Evolutionary conservation across 92 coral and sea anemone genomes (phyloP), one percentile per base, ranked within the genome.

Genomic region (Isaurus tuberculatus): DNA sequence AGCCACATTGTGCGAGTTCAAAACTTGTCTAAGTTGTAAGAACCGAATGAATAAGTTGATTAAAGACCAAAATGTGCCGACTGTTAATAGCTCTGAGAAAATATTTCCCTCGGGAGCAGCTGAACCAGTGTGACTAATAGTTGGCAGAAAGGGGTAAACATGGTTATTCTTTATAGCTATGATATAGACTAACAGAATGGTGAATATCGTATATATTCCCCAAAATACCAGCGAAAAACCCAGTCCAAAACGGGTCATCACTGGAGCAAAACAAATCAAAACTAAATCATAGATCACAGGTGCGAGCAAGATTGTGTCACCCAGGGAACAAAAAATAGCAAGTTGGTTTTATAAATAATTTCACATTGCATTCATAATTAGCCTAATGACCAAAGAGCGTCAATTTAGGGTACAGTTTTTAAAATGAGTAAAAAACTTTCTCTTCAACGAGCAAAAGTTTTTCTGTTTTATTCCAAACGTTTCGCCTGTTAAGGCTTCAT

Each of bases 121-220:
- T 25, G 89, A 65, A 8, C 80, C 89, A 0, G 89, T 70, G 79
- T 86, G 80, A 70, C 89, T 86, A 37, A 86, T 86, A 20, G 89
- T 77, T 51, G 89, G 89, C 14, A 86, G 79, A 43, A 86, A 70
- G 23, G 89, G 89, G 10, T 78, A 69, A n/a, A 86, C 79, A 53
- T 86, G 85, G 2, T 68, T 70, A 19, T 77, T 68, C 25, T 57
- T 17, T 2, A 86, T 80, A 20, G 89, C 73, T 72, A 77, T 77
- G 8, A 77, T 65, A 65, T 86, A 86, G n/a, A 83, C 79, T 36
- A 86, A 67, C 5, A 53, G 2, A 48, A 86, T 51, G 27, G 71
- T 79, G 17, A 70, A 20, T 32, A 86, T 16, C 6, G 80, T 86
- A 4, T 77, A 49, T 42, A 86, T 57, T 48, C 85, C 89, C 89